Evolutionary conservation across 2,797 vertebrate genomes (phyloP), one percentile per base, ranked within the genome.

Genomic region (Cichlasoma orientale): DNA sequence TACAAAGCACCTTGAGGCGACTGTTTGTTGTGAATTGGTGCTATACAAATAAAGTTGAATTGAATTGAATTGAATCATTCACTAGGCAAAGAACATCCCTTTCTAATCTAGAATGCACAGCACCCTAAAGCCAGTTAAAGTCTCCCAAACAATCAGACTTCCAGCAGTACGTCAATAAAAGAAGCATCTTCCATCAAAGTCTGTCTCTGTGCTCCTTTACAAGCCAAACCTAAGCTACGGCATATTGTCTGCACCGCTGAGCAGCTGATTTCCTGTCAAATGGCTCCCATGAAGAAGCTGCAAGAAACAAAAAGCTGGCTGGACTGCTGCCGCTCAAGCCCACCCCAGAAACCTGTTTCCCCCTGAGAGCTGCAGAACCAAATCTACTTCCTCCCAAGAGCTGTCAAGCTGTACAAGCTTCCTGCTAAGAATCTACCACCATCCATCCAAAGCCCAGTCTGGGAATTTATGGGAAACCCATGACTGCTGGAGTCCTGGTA

Each of bases 191-290:
- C 33, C 31, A 70, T 75, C 56, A 75, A 53, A 59, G 3, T 38
- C n/a, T 27, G 31, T 4, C 33, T 73, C 25, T 63, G 18, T 74
- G 59, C 5, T 29, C 69, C 66, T 41, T 68, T 36, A 70, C 23
- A 29, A 41, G 6, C 31, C 41, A 36, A 16, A 44, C 3, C 21
- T n/a, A 41, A 73, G 53, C 69, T 57, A 13, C 21, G 4, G 31
- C 70, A 10, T 52, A 33, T 73, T 56, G 31, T 53, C 68, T 47
- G 75, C 58, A 69, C 58, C 52, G 6, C 55, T 57, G 68, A 75
- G 77, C 14, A 1, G 13, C 18, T 54, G 75, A 80, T 68, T 80
- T 70, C 16, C 72, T 80, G 80, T 83, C 73, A 77, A 55, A 75
- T 56, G 53, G 56, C 75, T 74, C 56, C 69, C 44, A 38, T 13